Conservation (phyloP, 2,797 vertebrate genomes). For the Lutra lutra region DNA sequence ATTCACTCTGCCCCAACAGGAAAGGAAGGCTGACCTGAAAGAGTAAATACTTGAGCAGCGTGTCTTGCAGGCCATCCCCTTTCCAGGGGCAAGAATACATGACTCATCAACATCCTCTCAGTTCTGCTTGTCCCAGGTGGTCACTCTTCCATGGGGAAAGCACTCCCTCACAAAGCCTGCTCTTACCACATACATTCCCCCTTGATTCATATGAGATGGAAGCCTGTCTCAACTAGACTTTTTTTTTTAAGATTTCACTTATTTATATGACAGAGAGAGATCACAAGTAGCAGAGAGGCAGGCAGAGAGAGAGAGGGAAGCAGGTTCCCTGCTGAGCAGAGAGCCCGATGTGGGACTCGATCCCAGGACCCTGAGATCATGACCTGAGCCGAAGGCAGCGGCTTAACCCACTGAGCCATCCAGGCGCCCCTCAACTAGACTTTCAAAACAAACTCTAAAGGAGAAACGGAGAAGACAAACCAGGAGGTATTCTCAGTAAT, state of each 20-base stretch:
- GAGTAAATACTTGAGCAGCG: not conserved
- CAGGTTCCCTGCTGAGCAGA: too few species aligned
- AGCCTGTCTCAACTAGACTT: not conserved
- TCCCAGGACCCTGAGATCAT: too few species aligned
- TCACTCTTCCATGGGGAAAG: not conserved
- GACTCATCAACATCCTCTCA: not conserved
- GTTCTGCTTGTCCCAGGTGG: not conserved
- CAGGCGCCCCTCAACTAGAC: not conserved
- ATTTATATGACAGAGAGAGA: too few species aligned
- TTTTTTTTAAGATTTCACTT: not conserved
- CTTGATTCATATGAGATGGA: not conserved
- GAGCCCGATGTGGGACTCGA: too few species aligned
- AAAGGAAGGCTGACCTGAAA: not conserved
- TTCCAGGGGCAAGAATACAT: not conserved
- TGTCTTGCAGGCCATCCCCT: constrained; percentile 12
- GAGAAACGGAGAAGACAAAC: constrained; percentile 39
- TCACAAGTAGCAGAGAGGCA: too few species aligned
- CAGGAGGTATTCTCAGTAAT: not conserved
- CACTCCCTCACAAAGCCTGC: not conserved
- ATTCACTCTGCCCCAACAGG: not conserved
- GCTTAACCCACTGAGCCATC: too few species aligned
- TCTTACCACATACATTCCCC: not conserved
- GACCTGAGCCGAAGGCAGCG: too few species aligned
- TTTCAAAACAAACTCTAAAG: constrained; percentile 25
- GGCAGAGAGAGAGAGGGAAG: too few species aligned